Evolutionary conservation across 2,113 vertebrate species (phyloP), one percentile per base, ranked within the genome.

Genomic region (Nestor notabilis): DNA sequence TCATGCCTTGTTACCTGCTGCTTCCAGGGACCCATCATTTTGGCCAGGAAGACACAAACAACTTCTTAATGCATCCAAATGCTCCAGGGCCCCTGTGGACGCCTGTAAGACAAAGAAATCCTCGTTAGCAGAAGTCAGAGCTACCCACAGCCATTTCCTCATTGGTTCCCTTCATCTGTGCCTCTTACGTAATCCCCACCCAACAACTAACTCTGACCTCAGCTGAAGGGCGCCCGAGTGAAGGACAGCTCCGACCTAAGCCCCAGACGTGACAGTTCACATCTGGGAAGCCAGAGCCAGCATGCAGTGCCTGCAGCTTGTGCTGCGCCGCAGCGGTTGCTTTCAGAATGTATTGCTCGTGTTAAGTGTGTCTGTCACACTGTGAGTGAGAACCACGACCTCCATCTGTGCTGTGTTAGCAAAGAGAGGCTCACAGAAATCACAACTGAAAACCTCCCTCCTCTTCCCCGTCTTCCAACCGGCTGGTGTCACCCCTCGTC

Each of bases 41-140:
- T 44, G 68, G 60, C 55, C 68, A 2, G 80, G 17, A 20, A 16
- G 46, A 50, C 37, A 90, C 41, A 23, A 89, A 44, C 44, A 4
- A 76, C 78, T 61, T 82, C 66, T 56, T 6, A 23, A 16, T 8
- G 39, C 3, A 8, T 19, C 44, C 58, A n/a, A 69, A 39, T 37
- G 39, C 66, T 78, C 55, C 80, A 41, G 64, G 55, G 55, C 47
- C 55, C 58, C 83, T 8, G 58, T 7, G 90, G 71, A 63, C 0
- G 4, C 63, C 89, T 71, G 37, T 31, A 63, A 83, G 39, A 89
- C 93, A 96, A 92, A 95, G 83, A 89, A 95, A 95, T 55, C 56
- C 37, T 91, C 23, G 0, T 50, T 87, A 71, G 5, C 60, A 70
- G 37, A 60, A 96, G 80, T 50, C 89, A 25, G 60, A 95, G 69